Evolutionary conservation across 2,797 vertebrate species (phyloP).

Genomic region (Carduelis carduelis): DNA sequence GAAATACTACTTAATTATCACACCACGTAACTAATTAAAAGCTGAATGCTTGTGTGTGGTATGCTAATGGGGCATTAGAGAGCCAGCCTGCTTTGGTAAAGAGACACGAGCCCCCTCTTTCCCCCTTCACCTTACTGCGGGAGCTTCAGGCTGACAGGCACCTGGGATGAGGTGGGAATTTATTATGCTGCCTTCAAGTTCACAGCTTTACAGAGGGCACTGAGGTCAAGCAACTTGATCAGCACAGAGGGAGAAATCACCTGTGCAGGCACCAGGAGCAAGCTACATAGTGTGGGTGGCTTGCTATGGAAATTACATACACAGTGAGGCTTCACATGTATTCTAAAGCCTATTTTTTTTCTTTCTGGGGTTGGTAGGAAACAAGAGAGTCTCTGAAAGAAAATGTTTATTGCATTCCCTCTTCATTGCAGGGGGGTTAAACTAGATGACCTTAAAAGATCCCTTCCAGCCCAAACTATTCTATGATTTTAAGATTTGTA

Average conservation of each 20-base stretch:
- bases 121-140: constrained; percentile 53
- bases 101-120: constrained; percentile 46
- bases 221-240: constrained; percentile 55
- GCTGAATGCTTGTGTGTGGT: constrained; percentile 65
- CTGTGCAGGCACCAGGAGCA: neutral
- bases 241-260: constrained; percentile 29
- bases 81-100: constrained; percentile 62
- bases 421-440: neutral
- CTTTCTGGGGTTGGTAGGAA: neutral
- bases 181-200: constrained; percentile 62
- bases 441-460: neutral
- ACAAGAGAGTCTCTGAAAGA: neutral
- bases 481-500: neutral
- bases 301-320: constrained; percentile 8
- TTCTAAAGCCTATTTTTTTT: neutral
- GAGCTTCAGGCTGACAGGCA: constrained; percentile 70
- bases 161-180: constrained; percentile 70
- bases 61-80: constrained; percentile 78
- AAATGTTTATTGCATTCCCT: neutral
- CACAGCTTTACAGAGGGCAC: constrained; percentile 66
- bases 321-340: neutral
- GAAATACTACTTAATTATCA: constrained; percentile 78
- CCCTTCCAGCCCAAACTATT: neutral
- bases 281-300: neutral
- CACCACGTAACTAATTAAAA: constrained; percentile 80